Percentiles rank a stretch among this genome's conserved stretches.
phyloP scores from a whole-genome alignment of 2,113 vertebrate species.

The Perca flavescens region DNA sequence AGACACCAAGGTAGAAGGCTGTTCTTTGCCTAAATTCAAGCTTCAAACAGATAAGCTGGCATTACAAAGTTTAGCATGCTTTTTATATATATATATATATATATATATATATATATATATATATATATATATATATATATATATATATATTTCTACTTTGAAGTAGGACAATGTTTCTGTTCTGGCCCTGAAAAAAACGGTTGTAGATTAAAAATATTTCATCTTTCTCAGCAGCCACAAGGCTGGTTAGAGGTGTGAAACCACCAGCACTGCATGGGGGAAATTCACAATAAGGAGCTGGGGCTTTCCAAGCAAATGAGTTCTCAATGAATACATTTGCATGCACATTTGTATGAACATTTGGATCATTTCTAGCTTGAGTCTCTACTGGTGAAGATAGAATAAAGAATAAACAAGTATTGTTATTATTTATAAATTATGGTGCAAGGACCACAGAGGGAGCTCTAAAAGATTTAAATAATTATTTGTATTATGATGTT shows the following conservation, averaged over 20 bases:
- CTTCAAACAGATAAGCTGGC: neutral
- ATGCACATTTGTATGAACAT: constrained; percentile 20
- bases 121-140: neutral
- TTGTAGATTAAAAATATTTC: neutral
- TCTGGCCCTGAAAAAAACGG: neutral
- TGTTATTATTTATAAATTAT: neutral
- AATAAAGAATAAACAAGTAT: neutral
- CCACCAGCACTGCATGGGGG: constrained; percentile 51
- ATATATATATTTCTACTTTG: neutral
- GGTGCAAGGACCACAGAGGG: too few relatives aligned
- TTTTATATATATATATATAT: neutral
- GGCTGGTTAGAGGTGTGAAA: constrained; percentile 75
- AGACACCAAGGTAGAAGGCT: neutral
- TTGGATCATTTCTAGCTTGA: neutral
- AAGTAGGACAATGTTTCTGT: neutral
- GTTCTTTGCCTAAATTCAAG: neutral
- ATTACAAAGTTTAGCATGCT: neutral
- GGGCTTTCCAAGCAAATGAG: constrained; percentile 68
- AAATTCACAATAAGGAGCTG: constrained; percentile 52
- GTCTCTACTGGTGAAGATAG: neutral
- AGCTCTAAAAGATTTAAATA: neutral
- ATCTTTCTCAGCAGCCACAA: constrained; percentile 47
- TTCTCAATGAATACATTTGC: constrained; percentile 49
- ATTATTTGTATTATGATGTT: neutral
- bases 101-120: neutral